Conservation (phyloP, 2,797 vertebrate species). For the Pitangus sulphuratus region DNA sequence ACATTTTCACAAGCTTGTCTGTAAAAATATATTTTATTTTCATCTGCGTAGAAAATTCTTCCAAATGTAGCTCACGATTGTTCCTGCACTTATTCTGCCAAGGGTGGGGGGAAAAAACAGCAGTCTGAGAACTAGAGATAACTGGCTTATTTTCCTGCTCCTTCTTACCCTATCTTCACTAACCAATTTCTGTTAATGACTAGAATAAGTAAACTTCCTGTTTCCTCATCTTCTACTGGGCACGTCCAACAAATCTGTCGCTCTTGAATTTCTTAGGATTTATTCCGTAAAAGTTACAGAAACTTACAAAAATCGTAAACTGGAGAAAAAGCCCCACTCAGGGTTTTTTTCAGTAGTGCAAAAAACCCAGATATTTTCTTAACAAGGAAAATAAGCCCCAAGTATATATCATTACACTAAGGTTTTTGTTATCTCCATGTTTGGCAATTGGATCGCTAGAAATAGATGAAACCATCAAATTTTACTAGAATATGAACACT, state of each 20-base stretch:
- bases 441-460: not conserved
- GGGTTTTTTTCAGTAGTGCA: not conserved
- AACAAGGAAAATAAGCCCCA: not conserved
- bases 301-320: not conserved
- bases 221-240: not conserved
- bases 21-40: not conserved
- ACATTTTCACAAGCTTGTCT: not conserved
- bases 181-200: not conserved
- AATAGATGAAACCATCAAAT: not conserved
- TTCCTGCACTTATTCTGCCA: not conserved
- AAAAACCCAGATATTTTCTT: not conserved
- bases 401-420: not conserved
- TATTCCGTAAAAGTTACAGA: not conserved
- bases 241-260: fast-evolving
- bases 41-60: not conserved
- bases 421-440: not conserved
- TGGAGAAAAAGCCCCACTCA: not conserved
- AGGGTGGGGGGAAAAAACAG: not conserved
- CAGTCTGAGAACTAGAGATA: not conserved
- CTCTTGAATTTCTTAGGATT: not conserved
- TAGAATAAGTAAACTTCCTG: not conserved
- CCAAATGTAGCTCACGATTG: not conserved
- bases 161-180: not conserved
- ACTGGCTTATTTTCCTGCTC: not conserved
- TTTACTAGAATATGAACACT: not conserved